Evolutionary conservation across 2,797 vertebrate species (phyloP).

Genomic region (Australoheros facetus): DNA sequence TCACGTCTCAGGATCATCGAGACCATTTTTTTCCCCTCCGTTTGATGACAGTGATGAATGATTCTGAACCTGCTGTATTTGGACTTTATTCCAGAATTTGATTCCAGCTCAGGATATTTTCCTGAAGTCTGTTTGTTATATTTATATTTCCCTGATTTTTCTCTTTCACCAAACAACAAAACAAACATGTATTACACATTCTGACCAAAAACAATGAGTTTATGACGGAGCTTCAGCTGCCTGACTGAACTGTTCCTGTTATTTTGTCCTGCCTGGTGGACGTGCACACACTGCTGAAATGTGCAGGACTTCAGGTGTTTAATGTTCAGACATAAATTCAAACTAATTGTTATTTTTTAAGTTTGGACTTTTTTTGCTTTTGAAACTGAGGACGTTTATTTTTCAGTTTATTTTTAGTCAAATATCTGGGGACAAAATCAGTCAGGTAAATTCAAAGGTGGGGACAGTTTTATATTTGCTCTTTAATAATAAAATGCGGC

Average conservation of each 20-base stretch:
- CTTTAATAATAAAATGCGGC: too few species aligned
- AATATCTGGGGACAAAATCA: neutral
- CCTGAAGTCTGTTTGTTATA: too few species aligned
- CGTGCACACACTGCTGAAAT: neutral
- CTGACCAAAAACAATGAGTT: neutral
- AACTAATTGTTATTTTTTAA: too few species aligned
- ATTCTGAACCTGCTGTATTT: too few species aligned
- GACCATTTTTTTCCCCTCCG: neutral
- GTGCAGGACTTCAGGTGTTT: too few species aligned
- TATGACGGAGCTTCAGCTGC: neutral
- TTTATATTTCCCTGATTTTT: neutral
- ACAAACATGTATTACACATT: too few species aligned
- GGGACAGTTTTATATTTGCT: accelerated
- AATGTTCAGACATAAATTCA: too few species aligned
- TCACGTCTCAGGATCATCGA: accelerated
- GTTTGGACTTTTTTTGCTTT: too few species aligned
- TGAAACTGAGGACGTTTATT: too few species aligned
- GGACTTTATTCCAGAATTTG: neutral
- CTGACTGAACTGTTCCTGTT: neutral
- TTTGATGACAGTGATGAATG: neutral
- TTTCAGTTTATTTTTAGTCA: neutral
- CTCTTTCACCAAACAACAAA: neutral
- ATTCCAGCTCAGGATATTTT: neutral
- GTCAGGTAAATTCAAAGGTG: neutral
- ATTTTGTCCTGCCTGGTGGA: neutral